Evolutionary conservation across 2,797 vertebrate species (phyloP), one percentile per base, ranked within the genome.

Genomic region (Acridotheres tristis): DNA sequence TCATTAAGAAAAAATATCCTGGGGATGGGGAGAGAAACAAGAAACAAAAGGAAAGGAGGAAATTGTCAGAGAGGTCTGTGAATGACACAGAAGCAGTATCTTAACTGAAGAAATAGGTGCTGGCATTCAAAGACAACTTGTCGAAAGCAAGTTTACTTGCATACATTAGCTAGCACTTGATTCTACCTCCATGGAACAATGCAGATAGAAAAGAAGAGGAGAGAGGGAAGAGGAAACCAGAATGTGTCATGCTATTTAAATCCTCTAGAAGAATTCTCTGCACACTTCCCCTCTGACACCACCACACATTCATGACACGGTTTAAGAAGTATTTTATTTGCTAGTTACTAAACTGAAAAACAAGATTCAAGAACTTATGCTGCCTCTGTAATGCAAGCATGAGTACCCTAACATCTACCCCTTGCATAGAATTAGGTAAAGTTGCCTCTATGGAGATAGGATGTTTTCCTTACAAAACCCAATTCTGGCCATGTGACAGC

Each of bases 401-500:
- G n/a, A 84, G 47, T 81, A 84, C 71, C 38, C 38, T 43, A 89
- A 76, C 25, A 89, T 13, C 29, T 27, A 68, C 11, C 4, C 30
- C 58, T 73, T 59, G 43, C n/a, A 87, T 0, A 62, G 38, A 85
- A 79, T 26, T 47, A 76, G 71, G 75, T 13, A 29, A 36, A 89
- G 57, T 32, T 85, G 59, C 55, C 67, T 55, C 40, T 20, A 26
- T 6, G 15, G 25, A 68, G 38, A 82, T 48, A 95, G n/a, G n/a
- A 94, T 45, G 29, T 80, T 89, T 87, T 80, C 68, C 65, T 83
- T 29, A 82, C 48, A 80, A 55, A 36, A 91, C 23, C 16, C 42
- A 63, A 0, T 66, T 69, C 32, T 74, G 30, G 25, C 22, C 22
- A 42, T 6, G 21, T 77, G 82, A 88, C 32, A 83, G 57, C 42